Conservation (phyloP, 2,888 invertebrate species). For the Antheraea yamamai region DNA sequence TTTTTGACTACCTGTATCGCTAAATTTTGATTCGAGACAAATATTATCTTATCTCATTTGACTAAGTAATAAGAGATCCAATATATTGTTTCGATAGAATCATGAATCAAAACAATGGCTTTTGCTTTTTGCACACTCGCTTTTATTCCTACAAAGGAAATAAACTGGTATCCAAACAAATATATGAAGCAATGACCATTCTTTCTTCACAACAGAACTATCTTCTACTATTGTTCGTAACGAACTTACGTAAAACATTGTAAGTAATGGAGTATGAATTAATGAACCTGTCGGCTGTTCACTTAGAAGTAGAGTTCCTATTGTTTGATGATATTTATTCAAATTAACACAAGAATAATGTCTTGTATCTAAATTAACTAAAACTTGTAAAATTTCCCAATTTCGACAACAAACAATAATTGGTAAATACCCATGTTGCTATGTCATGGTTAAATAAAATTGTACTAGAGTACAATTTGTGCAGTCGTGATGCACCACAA, state of each 20-base stretch:
- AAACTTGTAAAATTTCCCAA: background rate
- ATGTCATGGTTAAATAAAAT: slow-evolving; percentile 71
- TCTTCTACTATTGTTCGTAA: slow-evolving; percentile 72
- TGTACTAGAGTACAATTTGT: slow-evolving; percentile 53
- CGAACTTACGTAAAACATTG: slow-evolving; percentile 66
- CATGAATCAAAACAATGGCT: slow-evolving; percentile 53
- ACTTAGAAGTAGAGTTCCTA: slow-evolving; percentile 66
- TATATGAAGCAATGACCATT: slow-evolving; percentile 75
- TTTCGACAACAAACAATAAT: background rate
- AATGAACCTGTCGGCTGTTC: slow-evolving; percentile 63
- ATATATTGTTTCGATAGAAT: slow-evolving; percentile 37
- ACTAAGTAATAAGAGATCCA: slow-evolving; percentile 20
- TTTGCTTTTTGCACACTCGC: slow-evolving; percentile 56
- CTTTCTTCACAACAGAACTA: slow-evolving; percentile 69
- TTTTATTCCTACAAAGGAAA: slow-evolving; percentile 66
- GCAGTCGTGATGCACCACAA: slow-evolving; percentile 67
- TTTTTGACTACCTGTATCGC: background rate
- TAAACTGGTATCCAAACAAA: slow-evolving; percentile 52
- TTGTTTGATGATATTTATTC: slow-evolving; percentile 49
- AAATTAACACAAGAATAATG: slow-evolving; percentile 15
- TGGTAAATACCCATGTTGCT: slow-evolving; percentile 60
- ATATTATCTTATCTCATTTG: background rate
- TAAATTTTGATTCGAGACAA: slow-evolving; percentile 13
- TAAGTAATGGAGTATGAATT: slow-evolving; percentile 74
- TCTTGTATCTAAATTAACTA: background rate